Percentiles rank a stretch among this genome's conserved stretches.
Conservation (phyloP, 2,888 invertebrate genomes). For the Yponomeuta cagnagella region DNA sequence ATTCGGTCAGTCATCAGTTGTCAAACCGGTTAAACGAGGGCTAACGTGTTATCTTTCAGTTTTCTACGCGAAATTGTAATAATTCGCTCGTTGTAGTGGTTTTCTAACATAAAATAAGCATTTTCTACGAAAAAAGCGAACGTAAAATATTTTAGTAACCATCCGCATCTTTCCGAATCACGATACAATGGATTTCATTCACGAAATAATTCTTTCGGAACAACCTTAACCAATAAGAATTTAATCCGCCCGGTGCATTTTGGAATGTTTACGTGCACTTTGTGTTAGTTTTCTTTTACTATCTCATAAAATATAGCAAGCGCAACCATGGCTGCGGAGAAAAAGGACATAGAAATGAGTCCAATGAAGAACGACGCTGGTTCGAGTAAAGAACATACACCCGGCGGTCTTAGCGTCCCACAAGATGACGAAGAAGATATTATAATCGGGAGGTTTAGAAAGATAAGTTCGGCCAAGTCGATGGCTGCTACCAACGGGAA, state of each 20-base stretch:
- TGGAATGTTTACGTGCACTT: not conserved
- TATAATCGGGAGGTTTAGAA: constrained; percentile 68
- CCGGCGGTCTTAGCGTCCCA: constrained; percentile 39
- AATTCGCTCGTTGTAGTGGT: constrained; percentile 21
- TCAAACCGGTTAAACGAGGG: not conserved
- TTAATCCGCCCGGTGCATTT: not conserved
- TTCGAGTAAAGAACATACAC: constrained; percentile 23
- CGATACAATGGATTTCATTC: not conserved
- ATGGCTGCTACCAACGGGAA: constrained; percentile 73
- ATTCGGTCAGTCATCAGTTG: not conserved
- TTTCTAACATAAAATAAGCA: constrained; percentile 24
- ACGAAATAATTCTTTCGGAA: not conserved
- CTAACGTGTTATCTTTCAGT: not conserved
- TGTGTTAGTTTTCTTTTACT: not conserved
- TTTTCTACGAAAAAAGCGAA: not conserved
- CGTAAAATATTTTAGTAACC: not conserved
- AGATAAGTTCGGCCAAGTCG: constrained; percentile 71
- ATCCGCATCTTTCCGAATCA: not conserved
- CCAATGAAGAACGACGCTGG: constrained; percentile 46
- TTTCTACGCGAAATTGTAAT: constrained; percentile 26
- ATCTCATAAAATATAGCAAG: not conserved
- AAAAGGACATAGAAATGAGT: constrained; percentile 64
- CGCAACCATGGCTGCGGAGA: constrained; percentile 30
- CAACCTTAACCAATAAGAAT: not conserved
- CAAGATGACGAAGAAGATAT: constrained; percentile 63